Evolutionary conservation across 2,113 vertebrate genomes (phyloP), one percentile per base, ranked within the genome.

Genomic region (Sakesphorus luctuosus): DNA sequence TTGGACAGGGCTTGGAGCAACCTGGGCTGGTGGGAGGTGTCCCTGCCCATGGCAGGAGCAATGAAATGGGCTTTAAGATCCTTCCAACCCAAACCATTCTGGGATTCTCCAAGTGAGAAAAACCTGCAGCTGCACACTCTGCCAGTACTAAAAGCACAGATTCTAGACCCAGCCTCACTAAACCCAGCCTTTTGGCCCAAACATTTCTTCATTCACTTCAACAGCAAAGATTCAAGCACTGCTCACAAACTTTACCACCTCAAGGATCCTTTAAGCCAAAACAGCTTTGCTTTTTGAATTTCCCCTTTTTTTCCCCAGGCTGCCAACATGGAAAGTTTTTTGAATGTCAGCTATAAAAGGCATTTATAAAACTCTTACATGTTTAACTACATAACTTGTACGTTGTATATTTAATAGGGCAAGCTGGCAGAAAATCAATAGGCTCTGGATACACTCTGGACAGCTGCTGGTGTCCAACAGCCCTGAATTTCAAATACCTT

Each of bases 361-460:
- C 63, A 83, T 80, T 95, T 96, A 93, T 84, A 76, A 90, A 94
- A 81, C 73, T 29, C 56, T 84, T 92, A 75, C 38, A 84, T 47
- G 74, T 94, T 95, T 93, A 95, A 91, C 69, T 83, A 69, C 89
- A 47, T 33, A 76, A 79, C 84, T 88, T 95, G 71, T 79, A 84
- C 58, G 87, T 89, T 87, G 78, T 87, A 55, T 83, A 94, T 80
- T 96, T 96, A 94, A 96, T 25, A 83, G 82, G 63, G 46, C 72
- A 55, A 87, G 78, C 3, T 85, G 58, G 84, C 91, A 96, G 81
- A 67, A 95, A 95, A 89, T 91, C 90, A 83, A 94, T 89, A 80
- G 46, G 55, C 58, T 96, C 67, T 71, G 73, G 55, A 69, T 53
- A 46, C n/a, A 88, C 31, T 7, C 82, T 62, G 81, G 91, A 76